Evolutionary conservation across 2,113 vertebrate species (phyloP).

Genomic region (Pholis gunnellus): DNA sequence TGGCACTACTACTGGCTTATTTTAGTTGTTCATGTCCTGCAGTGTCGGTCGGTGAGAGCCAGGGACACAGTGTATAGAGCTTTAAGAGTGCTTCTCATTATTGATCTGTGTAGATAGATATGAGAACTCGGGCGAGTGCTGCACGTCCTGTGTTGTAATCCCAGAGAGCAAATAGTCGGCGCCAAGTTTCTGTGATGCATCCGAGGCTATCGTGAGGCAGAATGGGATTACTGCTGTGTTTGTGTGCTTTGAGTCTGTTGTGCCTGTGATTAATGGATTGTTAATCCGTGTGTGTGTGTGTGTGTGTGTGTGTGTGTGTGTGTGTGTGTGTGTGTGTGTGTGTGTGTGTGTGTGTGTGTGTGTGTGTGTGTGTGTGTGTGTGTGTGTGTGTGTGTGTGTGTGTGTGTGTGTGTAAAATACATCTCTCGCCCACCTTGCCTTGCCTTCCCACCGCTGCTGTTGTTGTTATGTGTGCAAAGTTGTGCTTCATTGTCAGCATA

Average conservation of each 20-base stretch:
- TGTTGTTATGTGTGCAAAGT: conserved; percentile 10
- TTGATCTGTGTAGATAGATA: conserved; percentile 60
- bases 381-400: too few relatives aligned
- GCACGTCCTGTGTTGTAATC: conserved; percentile 39
- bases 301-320: too few relatives aligned
- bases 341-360: not conserved
- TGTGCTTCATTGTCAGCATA: conserved; percentile 19
- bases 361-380: conserved; percentile 33
- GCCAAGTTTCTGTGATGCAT: conserved; percentile 50
- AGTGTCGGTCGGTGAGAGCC: not conserved
- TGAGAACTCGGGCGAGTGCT: conserved; percentile 23
- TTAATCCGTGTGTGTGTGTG: conserved; percentile 60
- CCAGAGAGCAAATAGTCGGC: conserved; percentile 33
- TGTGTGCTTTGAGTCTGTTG: conserved; percentile 47
- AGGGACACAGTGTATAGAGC: conserved; percentile 12
- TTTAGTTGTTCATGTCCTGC: conserved; percentile 16
- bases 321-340: conserved; percentile 11
- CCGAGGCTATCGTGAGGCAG: conserved; percentile 20
- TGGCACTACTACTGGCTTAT: not conserved
- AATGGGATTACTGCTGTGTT: conserved; percentile 55
- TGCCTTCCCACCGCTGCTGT: conserved; percentile 17
- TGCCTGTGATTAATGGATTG: conserved; percentile 65
- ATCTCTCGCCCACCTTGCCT: conserved; percentile 32
- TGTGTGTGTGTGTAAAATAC: conserved; percentile 35
- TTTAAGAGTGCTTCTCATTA: conserved; percentile 41